Percentiles rank a stretch among this genome's conserved stretches.
Conservation (phyloP, 2,797 vertebrate genomes). For the Chlorospingus semifuscus region DNA sequence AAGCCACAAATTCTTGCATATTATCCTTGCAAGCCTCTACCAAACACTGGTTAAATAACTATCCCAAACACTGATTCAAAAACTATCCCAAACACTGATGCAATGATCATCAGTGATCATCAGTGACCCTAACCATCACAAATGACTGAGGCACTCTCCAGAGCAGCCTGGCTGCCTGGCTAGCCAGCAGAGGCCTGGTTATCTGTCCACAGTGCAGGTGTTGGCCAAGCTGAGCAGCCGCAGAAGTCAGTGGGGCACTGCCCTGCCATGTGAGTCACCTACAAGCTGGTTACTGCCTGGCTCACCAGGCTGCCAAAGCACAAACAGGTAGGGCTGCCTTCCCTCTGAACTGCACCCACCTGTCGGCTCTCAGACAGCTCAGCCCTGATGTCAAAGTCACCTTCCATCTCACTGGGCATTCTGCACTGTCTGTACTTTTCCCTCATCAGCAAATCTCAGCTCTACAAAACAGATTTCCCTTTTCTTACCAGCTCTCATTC, state of each 20-base stretch:
- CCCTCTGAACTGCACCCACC: neutral
- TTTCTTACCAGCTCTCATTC: neutral
- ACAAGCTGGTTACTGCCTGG: neutral
- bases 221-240: neutral
- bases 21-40: neutral
- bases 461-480: neutral
- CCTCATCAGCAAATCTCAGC: neutral
- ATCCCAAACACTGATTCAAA: neutral
- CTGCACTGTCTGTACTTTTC: neutral
- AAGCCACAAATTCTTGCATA: neutral
- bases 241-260: fast-evolving
- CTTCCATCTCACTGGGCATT: neutral
- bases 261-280: fast-evolving
- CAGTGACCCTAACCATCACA: neutral
- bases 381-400: neutral
- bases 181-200: neutral
- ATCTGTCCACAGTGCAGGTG: neutral
- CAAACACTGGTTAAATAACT: neutral
- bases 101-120: neutral
- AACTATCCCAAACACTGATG: neutral
- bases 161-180: neutral
- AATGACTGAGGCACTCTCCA: neutral
- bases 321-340: neutral
- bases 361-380: neutral
- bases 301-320: neutral